phyloP scores from a whole-genome alignment of 1,140 invertebrate species.

The Lepidurus couesii region DNA sequence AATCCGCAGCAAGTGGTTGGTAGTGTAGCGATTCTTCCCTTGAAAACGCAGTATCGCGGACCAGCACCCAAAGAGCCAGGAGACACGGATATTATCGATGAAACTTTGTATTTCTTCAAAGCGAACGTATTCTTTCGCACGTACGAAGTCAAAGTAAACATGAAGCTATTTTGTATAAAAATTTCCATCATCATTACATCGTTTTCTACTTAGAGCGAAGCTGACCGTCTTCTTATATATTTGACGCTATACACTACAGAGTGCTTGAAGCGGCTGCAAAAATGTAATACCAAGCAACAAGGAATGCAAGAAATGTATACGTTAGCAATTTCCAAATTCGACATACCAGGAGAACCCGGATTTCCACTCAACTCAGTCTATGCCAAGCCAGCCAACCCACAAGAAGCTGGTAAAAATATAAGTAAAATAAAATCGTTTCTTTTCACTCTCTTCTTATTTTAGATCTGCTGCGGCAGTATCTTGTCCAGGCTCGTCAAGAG shows the following conservation, averaged over 20 bases:
- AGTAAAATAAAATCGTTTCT: background rate
- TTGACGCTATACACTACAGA: conserved; percentile 98
- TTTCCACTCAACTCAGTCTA: conserved; percentile 99
- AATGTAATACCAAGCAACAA: conserved; percentile 81
- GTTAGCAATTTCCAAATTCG: conserved; percentile 88
- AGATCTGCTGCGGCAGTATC: conserved; percentile 88
- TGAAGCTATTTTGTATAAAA: conserved; percentile 36
- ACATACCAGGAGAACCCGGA: conserved; percentile 90
- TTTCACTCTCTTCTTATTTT: conserved; percentile 41
- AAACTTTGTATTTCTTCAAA: conserved; percentile 94
- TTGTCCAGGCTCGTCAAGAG: conserved; percentile 92
- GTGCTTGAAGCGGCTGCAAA: conserved; percentile 90
- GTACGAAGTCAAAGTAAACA: conserved; percentile 79
- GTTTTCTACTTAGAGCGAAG: conserved; percentile 66
- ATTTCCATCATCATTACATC: conserved; percentile 27
- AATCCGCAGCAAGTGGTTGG: conserved; percentile 69
- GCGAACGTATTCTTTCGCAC: conserved; percentile 99
- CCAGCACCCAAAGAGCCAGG: conserved; percentile 66
- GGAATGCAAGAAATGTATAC: conserved; percentile 93
- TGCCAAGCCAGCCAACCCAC: conserved; percentile 68
- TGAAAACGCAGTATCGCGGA: conserved; percentile 78
- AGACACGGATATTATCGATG: conserved; percentile 87
- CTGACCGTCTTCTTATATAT: conserved; percentile 94
- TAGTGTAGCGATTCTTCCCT: conserved; percentile 85
- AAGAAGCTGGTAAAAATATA: conserved; percentile 63